Percentiles rank a stretch among this genome's conserved stretches.
Conservation (phyloP, 2,797 vertebrate genomes). For the Pterois miles region DNA sequence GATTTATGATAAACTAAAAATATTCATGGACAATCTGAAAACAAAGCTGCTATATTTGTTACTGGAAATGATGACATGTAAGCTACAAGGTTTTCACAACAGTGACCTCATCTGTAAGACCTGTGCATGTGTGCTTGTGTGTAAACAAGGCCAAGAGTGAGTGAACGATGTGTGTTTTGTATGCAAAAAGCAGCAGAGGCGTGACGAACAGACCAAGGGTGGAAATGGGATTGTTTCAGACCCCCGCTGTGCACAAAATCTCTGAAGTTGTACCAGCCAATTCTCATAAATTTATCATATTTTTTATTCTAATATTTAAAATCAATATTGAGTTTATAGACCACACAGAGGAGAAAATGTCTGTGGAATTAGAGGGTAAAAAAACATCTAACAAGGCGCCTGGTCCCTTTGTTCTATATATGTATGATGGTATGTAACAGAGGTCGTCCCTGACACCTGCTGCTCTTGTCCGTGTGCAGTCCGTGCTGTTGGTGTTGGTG, state of each 20-base stretch:
- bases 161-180: slow-evolving; percentile 20
- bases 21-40: not conserved
- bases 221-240: slow-evolving; percentile 1
- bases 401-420: slow-evolving; percentile 39
- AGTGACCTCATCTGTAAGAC: not conserved
- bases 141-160: not conserved
- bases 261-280: not conserved
- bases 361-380: not conserved
- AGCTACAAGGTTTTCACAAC: slow-evolving; percentile 37
- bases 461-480: not conserved
- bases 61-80: not conserved
- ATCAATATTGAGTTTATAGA: not conserved
- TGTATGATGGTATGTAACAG: not conserved
- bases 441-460: slow-evolving; percentile 30
- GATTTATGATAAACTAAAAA: not conserved
- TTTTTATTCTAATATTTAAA: not conserved
- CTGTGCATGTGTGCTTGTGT: not conserved
- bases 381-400: not conserved
- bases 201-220: not conserved
- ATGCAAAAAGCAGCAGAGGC: slow-evolving; percentile 10
- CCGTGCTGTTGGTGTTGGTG: not conserved
- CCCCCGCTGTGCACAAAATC: not conserved
- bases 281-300: not conserved
- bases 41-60: not conserved
- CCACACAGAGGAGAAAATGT: not conserved